These are phyloP conservation scores for Botia kubotai DNA, from an alignment of 2,797 vertebrate species.

Conservation along the genomic window DNA sequence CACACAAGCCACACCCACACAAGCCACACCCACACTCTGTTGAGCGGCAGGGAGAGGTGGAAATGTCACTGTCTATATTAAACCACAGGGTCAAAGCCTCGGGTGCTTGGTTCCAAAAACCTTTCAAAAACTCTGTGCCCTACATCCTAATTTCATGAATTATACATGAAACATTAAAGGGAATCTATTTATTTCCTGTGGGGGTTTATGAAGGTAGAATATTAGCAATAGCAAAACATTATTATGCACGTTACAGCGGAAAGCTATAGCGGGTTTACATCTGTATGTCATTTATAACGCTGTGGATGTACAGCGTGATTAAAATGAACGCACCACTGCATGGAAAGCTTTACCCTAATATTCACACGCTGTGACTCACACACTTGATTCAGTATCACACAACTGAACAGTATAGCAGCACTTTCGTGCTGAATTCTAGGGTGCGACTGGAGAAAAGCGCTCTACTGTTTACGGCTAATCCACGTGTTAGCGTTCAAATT, in stretches of 20 bases:
- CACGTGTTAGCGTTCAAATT: slow-evolving; percentile 41
- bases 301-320: background rate
- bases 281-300: background rate
- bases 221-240: background rate
- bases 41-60: slow-evolving; percentile 12
- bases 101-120: background rate
- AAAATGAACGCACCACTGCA: background rate
- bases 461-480: slow-evolving; percentile 8
- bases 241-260: background rate
- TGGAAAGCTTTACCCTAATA: too few species aligned
- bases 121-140: background rate
- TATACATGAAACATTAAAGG: slow-evolving; percentile 31
- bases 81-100: slow-evolving; percentile 26
- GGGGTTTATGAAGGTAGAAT: background rate
- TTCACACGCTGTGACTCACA: too few species aligned
- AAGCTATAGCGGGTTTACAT: too few species aligned
- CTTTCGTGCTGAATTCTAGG: background rate
- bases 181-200: background rate
- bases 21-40: slow-evolving; percentile 2
- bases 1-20: slow-evolving; percentile 43
- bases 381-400: too few species aligned
- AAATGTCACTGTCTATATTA: slow-evolving; percentile 74
- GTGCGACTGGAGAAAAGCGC: background rate
- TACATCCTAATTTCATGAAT: slow-evolving; percentile 28
- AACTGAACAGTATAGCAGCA: background rate